Conservation (phyloP, 2,113 vertebrate species). For the Forbesichthys agassizii region DNA sequence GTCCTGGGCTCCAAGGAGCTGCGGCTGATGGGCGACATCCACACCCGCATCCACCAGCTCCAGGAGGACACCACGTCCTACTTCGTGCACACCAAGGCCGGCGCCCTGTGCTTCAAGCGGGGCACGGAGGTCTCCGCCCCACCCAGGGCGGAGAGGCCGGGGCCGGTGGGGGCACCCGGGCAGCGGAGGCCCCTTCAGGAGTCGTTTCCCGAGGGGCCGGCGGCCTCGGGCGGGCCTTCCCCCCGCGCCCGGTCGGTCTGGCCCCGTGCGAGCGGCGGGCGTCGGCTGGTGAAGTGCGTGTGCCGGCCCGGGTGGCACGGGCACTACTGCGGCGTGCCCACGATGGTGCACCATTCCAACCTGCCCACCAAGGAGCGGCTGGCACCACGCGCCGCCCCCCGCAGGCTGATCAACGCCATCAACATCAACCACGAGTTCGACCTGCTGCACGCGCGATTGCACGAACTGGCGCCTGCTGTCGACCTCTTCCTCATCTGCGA, state of each 20-base stretch:
- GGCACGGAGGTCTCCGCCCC: constrained; percentile 83
- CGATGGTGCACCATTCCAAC: constrained; percentile 96
- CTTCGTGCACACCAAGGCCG: constrained; percentile 91
- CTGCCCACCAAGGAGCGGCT: constrained; percentile 96
- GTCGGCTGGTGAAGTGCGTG: constrained; percentile 91
- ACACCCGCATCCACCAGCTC: constrained; percentile 80
- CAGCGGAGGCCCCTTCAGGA: constrained; percentile 63
- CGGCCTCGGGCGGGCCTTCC: constrained; percentile 3
- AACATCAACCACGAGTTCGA: constrained; percentile 98
- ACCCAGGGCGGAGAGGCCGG: constrained; percentile 74
- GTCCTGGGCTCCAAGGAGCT: too few relatives aligned
- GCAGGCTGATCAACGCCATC: constrained; percentile 94
- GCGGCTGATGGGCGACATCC: constrained; percentile 70
- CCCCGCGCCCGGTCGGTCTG: constrained; percentile 35
- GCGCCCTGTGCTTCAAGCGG: constrained; percentile 89
- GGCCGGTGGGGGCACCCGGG: constrained; percentile 26
- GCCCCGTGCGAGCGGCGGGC: constrained; percentile 70
- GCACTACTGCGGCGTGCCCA: constrained; percentile 95
- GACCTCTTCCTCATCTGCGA: constrained; percentile 95
- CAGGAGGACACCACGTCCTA: constrained; percentile 84
- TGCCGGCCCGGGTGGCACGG: constrained; percentile 96
- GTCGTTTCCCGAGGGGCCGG: constrained; percentile 30
- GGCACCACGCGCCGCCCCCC: constrained; percentile 82
- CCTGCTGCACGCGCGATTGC: constrained; percentile 91
- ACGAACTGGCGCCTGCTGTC: constrained; percentile 87